phyloP scores from a whole-genome alignment of 2,113 vertebrate species.

The Pelmatolapia mariae region DNA sequence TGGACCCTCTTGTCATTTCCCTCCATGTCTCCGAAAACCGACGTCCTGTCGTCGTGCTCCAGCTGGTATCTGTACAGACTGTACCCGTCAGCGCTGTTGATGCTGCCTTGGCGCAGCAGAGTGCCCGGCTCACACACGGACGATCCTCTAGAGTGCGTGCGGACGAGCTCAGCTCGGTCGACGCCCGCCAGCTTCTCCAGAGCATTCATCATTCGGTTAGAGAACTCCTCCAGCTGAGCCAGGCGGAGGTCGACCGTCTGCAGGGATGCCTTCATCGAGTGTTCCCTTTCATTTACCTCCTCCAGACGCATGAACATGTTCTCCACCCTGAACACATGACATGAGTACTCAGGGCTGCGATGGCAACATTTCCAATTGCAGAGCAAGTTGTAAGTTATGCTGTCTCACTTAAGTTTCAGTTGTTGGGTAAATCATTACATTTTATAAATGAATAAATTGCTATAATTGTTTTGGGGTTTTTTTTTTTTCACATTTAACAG shows the following conservation, averaged over 20 bases:
- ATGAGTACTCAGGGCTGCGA: not conserved
- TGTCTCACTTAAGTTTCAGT: not conserved
- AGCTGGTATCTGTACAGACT: conserved; percentile 73
- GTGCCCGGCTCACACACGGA: conserved; percentile 73
- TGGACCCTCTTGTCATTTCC: conserved; percentile 20
- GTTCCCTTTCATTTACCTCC: conserved; percentile 93
- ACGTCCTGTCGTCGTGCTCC: conserved; percentile 63
- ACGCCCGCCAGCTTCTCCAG: conserved; percentile 86
- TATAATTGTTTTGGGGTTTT: too few relatives aligned
- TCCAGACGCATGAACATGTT: conserved; percentile 97
- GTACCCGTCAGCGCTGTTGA: conserved; percentile 83
- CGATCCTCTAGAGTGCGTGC: conserved; percentile 70
- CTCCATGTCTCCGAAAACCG: conserved; percentile 66
- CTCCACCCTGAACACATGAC: conserved; percentile 79
- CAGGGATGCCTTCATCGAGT: conserved; percentile 92
- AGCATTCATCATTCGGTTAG: conserved; percentile 81
- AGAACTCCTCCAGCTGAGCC: conserved; percentile 86
- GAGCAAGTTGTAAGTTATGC: not conserved
- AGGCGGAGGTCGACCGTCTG: conserved; percentile 94
- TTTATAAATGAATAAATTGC: too few relatives aligned
- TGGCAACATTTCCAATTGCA: not conserved
- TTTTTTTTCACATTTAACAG: fast-evolving
- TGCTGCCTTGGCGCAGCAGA: conserved; percentile 81
- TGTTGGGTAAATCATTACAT: not conserved
- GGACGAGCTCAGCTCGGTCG: conserved; percentile 75